Percentiles rank a stretch among this genome's conserved stretches.
Conservation (phyloP, 2,113 vertebrate species). For the Holacanthus passer region DNA sequence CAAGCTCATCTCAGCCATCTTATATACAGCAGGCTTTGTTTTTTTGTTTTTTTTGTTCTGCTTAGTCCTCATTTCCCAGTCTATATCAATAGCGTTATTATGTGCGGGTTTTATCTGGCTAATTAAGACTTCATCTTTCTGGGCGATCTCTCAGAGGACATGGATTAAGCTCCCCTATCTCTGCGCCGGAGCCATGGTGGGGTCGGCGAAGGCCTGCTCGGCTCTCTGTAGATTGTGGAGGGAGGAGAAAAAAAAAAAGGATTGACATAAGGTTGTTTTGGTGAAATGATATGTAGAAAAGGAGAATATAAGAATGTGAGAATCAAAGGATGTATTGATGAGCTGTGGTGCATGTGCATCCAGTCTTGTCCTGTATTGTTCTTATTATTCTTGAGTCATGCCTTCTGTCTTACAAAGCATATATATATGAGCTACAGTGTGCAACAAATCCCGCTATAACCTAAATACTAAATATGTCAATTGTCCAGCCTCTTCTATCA, state of each 20-base stretch:
- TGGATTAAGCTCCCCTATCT: conserved; percentile 79
- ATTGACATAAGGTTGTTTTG: background rate
- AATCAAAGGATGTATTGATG: conserved; percentile 28
- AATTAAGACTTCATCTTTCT: conserved; percentile 84
- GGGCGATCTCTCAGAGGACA: conserved; percentile 80
- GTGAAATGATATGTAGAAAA: conserved; percentile 6
- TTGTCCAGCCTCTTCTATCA: conserved; percentile 12
- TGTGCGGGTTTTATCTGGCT: conserved; percentile 81
- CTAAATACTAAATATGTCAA: background rate
- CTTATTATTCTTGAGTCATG: conserved; percentile 5
- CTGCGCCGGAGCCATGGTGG: conserved; percentile 58
- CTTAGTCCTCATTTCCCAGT: conserved; percentile 72
- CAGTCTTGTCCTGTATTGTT: background rate
- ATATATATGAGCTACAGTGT: background rate
- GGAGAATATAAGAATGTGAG: background rate
- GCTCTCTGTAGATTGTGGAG: conserved; percentile 19
- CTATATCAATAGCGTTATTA: conserved; percentile 80
- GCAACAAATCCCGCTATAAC: background rate
- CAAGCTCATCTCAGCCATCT: conserved; percentile 37
- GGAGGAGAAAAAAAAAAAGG: background rate
- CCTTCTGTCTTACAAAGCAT: background rate
- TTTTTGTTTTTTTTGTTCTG: conserved; percentile 51
- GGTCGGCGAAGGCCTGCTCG: conserved; percentile 50
- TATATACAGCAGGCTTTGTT: conserved; percentile 30
- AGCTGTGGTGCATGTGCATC: background rate